Evolutionary conservation across 2,888 invertebrate species (phyloP).

Genomic region (Spilosoma lubricipeda): DNA sequence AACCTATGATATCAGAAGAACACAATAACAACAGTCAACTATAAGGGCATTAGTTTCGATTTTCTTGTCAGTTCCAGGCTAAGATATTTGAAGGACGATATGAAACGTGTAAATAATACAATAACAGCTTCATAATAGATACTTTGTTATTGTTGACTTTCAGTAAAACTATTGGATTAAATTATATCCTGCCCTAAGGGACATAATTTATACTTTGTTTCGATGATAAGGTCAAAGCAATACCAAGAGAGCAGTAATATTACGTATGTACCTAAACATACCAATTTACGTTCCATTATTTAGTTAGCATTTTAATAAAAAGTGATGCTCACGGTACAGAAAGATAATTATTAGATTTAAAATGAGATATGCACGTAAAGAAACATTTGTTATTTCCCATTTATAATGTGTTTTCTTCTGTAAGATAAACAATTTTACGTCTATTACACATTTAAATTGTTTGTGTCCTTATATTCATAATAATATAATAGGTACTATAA

Average conservation of each 20-base stretch:
- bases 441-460: too few species aligned
- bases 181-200: neutral
- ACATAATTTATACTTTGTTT: neutral
- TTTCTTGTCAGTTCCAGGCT: constrained; percentile 44
- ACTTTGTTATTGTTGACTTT: neutral
- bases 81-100: neutral
- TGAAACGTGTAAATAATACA: constrained; percentile 7
- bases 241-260: neutral
- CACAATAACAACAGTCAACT: constrained; percentile 30
- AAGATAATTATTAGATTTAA: neutral
- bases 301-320: too few species aligned
- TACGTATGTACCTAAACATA: neutral
- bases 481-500: too few species aligned
- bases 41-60: constrained; percentile 51
- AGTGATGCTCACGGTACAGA: neutral
- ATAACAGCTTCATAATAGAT: constrained; percentile 27
- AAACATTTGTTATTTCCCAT: neutral
- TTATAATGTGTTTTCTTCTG: too few species aligned
- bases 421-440: too few species aligned
- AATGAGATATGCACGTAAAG: neutral
- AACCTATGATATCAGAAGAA: neutral
- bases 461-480: too few species aligned
- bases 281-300: too few species aligned
- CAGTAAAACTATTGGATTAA: constrained; percentile 7
- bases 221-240: constrained; percentile 2